Conservation (phyloP, 2,888 invertebrate species). For the Lycophotia porphyrea region DNA sequence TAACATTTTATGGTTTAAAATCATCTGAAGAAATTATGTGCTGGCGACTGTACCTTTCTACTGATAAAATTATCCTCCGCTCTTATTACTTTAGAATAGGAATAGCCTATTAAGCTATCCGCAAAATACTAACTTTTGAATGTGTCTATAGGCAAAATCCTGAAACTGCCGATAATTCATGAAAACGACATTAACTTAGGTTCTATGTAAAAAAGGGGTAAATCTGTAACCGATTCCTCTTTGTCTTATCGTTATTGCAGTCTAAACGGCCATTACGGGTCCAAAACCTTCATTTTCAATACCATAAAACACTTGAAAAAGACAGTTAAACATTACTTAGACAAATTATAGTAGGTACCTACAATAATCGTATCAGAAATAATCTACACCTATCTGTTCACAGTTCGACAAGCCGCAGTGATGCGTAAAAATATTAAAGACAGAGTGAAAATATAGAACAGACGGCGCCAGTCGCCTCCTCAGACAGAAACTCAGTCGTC, state of each 20-base stretch:
- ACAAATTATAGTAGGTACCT: neutral
- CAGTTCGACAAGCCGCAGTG: neutral
- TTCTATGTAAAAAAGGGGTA: conserved; percentile 29
- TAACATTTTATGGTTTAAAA: too few species aligned
- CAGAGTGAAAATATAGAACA: neutral
- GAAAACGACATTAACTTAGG: conserved; percentile 9
- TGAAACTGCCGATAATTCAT: conserved; percentile 31
- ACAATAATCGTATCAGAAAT: neutral
- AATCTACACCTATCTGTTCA: neutral
- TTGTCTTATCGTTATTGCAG: conserved; percentile 29
- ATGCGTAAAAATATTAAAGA: neutral
- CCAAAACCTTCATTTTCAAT: conserved; percentile 25
- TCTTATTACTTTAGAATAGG: neutral
- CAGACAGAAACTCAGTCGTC: neutral
- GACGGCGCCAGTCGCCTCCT: neutral
- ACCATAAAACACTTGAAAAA: conserved; percentile 32
- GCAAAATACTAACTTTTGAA: neutral
- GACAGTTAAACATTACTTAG: conserved; percentile 5
- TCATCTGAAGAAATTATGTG: too few species aligned
- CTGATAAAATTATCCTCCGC: neutral
- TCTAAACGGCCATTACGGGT: conserved; percentile 20
- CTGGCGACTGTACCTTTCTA: neutral
- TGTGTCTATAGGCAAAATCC: neutral
- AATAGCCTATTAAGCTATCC: neutral
- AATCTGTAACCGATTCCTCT: conserved; percentile 19